phyloP scores from a whole-genome alignment of 1,140 invertebrate species.

The Papilio polyxenes region DNA sequence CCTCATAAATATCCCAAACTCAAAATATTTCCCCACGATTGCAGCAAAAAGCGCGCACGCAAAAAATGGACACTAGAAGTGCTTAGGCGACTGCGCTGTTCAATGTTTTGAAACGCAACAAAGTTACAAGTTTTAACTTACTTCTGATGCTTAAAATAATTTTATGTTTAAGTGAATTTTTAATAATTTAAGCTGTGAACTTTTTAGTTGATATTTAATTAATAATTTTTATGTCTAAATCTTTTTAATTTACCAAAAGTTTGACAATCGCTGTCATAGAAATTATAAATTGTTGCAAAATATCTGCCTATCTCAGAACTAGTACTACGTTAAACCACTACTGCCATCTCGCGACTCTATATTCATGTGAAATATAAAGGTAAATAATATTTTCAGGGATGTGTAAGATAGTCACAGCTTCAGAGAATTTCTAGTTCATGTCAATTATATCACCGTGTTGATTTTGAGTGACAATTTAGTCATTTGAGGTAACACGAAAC shows the following conservation, averaged over 20 bases:
- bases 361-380: no score
- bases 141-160: neutral
- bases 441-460: neutral
- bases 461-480: neutral
- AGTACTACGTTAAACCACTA: neutral
- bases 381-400: neutral
- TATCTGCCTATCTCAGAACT: neutral
- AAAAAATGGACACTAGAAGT: constrained; percentile 28
- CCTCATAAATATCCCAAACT: constrained; percentile 38
- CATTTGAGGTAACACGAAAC: neutral
- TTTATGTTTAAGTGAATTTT: neutral
- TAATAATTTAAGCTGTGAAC: neutral
- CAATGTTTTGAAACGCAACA: neutral
- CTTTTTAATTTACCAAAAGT: neutral
- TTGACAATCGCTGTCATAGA: neutral
- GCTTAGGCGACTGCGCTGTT: constrained; percentile 1
- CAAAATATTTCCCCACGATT: constrained; percentile 34
- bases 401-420: neutral
- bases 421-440: neutral
- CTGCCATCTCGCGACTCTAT: neutral
- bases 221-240: no score
- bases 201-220: no score
- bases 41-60: constrained; percentile 21
- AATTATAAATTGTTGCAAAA: constrained; percentile 10
- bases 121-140: neutral